Percentiles rank a stretch among this genome's conserved stretches.
Evolutionary conservation across 2,113 vertebrate species (phyloP).

Genomic region (Anser brachyrhynchus): DNA sequence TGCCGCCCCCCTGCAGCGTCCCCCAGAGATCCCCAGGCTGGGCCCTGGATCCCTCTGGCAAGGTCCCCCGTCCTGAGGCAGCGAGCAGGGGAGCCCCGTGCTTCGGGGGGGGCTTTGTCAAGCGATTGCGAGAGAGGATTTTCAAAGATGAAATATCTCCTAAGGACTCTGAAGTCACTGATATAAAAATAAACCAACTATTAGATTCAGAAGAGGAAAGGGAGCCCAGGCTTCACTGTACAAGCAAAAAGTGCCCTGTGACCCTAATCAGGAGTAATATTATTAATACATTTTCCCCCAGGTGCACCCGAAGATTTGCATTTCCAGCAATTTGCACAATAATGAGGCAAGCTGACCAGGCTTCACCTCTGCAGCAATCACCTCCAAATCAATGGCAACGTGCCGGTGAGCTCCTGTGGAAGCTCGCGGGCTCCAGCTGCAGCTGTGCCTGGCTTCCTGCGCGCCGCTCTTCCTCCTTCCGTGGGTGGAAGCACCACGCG

Average conservation of each 20-base stretch:
- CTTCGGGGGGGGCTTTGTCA: background rate
- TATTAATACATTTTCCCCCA: background rate
- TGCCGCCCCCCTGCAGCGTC: no score
- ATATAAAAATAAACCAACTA: background rate
- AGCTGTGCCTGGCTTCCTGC: accelerated
- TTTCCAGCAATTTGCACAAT: background rate
- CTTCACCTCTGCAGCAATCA: background rate
- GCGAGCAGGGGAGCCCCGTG: accelerated
- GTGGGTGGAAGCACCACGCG: accelerated
- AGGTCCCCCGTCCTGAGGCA: background rate
- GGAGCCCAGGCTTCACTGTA: background rate
- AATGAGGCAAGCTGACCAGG: background rate
- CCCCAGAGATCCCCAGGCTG: no score
- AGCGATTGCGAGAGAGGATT: background rate
- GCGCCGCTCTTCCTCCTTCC: accelerated
- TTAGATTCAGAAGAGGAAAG: background rate
- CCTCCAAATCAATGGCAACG: background rate
- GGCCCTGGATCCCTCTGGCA: no score
- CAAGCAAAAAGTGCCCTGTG: background rate
- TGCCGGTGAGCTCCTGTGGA: accelerated
- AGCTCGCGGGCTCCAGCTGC: background rate
- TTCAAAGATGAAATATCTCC: background rate
- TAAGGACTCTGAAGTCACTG: background rate
- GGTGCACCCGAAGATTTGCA: background rate
- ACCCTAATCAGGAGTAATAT: slow-evolving; percentile 1